These are phyloP conservation scores for Agonopterix alstromeriana DNA, from an alignment of 2,888 invertebrate species.

Conservation along the genomic window DNA sequence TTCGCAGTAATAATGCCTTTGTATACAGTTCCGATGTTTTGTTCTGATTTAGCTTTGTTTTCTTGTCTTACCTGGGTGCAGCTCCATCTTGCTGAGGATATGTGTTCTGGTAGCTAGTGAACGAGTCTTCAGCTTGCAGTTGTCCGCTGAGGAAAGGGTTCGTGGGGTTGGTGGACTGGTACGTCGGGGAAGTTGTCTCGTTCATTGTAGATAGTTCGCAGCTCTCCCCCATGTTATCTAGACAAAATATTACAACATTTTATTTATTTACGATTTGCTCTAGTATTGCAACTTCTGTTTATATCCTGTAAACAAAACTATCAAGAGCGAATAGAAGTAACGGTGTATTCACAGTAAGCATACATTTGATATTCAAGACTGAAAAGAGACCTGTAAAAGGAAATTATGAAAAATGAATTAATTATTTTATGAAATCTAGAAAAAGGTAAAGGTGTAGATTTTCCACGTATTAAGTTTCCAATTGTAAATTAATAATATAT, in stretches of 20 bases:
- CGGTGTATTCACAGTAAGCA: no score
- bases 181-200: constrained; percentile 61
- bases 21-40: no score
- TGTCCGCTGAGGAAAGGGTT: constrained; percentile 66
- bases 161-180: constrained; percentile 76
- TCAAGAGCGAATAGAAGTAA: no score
- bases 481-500: no score
- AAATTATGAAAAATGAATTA: no score
- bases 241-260: background rate
- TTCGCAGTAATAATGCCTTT: no score
- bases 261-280: background rate
- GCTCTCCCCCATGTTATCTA: constrained; percentile 65
- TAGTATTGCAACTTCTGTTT: background rate
- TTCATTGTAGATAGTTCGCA: constrained; percentile 79
- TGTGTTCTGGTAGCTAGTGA: constrained; percentile 72
- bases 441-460: no score
- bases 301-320: no score
- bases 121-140: constrained; percentile 73
- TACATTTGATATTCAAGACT: no score
- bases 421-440: no score
- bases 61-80: constrained; percentile 48
- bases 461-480: no score
- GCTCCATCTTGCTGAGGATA: constrained; percentile 68
- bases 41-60: background rate
- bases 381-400: no score